Evolutionary conservation across 2,113 vertebrate genomes (phyloP), one percentile per base, ranked within the genome.

Genomic region (Cebus imitator): DNA sequence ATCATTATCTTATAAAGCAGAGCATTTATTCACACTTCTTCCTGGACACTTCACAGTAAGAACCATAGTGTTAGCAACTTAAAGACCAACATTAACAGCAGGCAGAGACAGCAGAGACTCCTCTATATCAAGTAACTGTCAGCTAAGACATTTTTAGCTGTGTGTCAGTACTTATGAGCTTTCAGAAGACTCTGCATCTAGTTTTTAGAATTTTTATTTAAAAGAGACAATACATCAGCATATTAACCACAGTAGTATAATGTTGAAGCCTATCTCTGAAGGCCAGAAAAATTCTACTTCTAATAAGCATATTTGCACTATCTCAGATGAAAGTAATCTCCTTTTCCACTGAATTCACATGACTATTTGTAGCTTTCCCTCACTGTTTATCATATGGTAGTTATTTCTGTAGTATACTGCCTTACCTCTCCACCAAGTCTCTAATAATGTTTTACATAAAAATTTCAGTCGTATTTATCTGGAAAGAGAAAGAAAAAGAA

Each of bases 211-310:
- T 78, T 89, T 92, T 94, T 85, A 72, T 45, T 37, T 55, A 48
- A 90, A 85, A 93, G 55, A 66, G n/a, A 85, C 12, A 92, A 68
- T 14, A 85, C 5, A 95, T 55, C 76, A 95, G 64, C 52, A 91
- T 27, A 93, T 78, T 91, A 85, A 85, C 45, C 61, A 58, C 8
- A 94, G 20, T 5, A 55, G 14, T 72, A 9, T 16, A 37, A n/a
- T 17, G 5, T 21, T 96, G 45, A 97, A 91, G 92, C 16, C 40
- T 79, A 86, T 79, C 52, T 70, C 27, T 37, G 73, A 52, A 32
- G 32, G 35, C 55, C 45, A 81, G 40, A 52, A 17, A 78, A 93
- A 83, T 72, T 91, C 23, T 48, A 23, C 12, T 87, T 87, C 35
- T 55, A 40, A n/a, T 35, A 92, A 83, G 25, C 58, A 50, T 57